Evolutionary conservation across 2,888 invertebrate genomes (phyloP).

Genomic region (Colletes collaris): DNA sequence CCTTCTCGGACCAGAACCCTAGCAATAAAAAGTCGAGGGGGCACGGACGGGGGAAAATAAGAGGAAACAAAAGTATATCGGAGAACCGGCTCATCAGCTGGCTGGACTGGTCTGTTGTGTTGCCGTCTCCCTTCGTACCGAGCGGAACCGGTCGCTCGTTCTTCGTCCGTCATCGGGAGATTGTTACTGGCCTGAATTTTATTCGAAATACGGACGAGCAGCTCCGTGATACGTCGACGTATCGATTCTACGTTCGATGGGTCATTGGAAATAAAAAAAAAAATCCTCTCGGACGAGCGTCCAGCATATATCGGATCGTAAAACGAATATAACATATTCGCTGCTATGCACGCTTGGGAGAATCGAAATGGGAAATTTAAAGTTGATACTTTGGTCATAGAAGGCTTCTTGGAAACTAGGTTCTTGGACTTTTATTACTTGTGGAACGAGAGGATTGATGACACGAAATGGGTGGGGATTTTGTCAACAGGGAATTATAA

Average conservation of each 20-base stretch:
- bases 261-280: slow-evolving; percentile 32
- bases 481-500: too few relatives aligned
- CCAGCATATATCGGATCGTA: too few relatives aligned
- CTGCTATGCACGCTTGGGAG: too few relatives aligned
- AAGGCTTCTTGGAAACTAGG: too few relatives aligned
- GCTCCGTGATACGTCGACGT: slow-evolving; percentile 41
- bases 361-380: too few relatives aligned
- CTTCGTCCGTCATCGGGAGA: slow-evolving; percentile 65
- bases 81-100: slow-evolving; percentile 82
- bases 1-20: slow-evolving; percentile 66
- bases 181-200: slow-evolving; percentile 79
- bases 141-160: slow-evolving; percentile 39
- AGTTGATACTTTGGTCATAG: too few relatives aligned
- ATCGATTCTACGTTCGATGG: slow-evolving; percentile 57
- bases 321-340: too few relatives aligned
- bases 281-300: too few relatives aligned
- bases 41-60: slow-evolving; percentile 72
- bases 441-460: too few relatives aligned
- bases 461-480: too few relatives aligned
- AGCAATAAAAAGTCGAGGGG: slow-evolving; percentile 65
- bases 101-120: slow-evolving; percentile 79
- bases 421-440: too few relatives aligned
- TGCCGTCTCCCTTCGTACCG: slow-evolving; percentile 51
- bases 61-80: slow-evolving; percentile 79
- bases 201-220: slow-evolving; percentile 71